Evolutionary conservation across 1,140 invertebrate genomes (phyloP).

Genomic region (Calephelis nemesis): DNA sequence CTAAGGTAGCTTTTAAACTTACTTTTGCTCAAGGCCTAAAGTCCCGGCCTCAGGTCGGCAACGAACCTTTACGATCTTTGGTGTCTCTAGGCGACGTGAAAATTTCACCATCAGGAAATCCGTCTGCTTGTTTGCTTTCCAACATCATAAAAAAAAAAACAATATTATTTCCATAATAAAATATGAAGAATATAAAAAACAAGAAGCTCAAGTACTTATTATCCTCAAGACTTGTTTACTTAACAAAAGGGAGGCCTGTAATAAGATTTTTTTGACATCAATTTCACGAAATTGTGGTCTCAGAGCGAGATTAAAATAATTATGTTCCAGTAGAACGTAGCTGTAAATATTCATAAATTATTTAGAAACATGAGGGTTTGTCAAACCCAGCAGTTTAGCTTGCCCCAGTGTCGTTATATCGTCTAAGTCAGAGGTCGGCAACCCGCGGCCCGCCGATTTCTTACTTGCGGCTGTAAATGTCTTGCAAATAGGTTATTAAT

Average conservation of each 20-base stretch:
- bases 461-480: too few species aligned
- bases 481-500: too few species aligned
- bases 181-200: constrained; percentile 20
- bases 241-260: constrained; percentile 32
- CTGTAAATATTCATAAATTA: constrained; percentile 76
- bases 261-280: constrained; percentile 52
- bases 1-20: too few species aligned
- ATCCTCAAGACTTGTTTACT: constrained; percentile 32
- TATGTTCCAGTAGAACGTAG: constrained; percentile 67
- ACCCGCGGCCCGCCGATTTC: too few species aligned
- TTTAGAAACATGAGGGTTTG: constrained; percentile 67
- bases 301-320: constrained; percentile 71
- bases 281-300: constrained; percentile 59
- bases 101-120: too few species aligned
- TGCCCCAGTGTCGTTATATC: constrained; percentile 55
- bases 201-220: constrained; percentile 27
- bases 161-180: constrained; percentile 15
- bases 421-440: constrained; percentile 47
- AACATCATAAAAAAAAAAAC: too few species aligned
- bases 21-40: too few species aligned
- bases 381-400: constrained; percentile 53
- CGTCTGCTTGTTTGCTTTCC: too few species aligned
- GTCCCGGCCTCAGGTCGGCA: too few species aligned
- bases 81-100: too few species aligned
- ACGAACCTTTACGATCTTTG: too few species aligned